Evolutionary conservation across 2,888 invertebrate genomes (phyloP).

Genomic region (Taphrorychus bicolor): DNA sequence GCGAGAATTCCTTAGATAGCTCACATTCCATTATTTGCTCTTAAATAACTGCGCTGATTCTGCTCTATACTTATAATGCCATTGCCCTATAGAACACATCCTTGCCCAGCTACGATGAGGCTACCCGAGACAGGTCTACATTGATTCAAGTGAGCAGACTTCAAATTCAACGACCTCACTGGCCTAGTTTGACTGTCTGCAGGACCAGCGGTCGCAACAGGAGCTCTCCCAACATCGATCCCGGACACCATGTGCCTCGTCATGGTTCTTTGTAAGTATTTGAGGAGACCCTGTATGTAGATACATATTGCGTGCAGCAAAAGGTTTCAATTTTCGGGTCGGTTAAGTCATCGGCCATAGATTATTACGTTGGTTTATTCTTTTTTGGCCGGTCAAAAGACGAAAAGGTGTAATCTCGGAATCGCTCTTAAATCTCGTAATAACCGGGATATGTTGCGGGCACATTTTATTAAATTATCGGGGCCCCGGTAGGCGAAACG

Average conservation of each 20-base stretch:
- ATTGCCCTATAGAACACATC: constrained; percentile 50
- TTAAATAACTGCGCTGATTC: constrained; percentile 17
- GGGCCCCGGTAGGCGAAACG: constrained; percentile 1
- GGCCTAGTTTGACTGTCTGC: constrained; percentile 54
- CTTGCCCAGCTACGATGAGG: constrained; percentile 64
- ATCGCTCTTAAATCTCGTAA: constrained; percentile 17
- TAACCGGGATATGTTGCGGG: constrained; percentile 13
- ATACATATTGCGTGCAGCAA: neutral
- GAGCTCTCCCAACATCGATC: constrained; percentile 54
- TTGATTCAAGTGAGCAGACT: constrained; percentile 45
- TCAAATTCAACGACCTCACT: constrained; percentile 56
- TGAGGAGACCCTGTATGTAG: neutral
- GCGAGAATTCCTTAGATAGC: constrained; percentile 17
- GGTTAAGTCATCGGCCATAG: neutral
- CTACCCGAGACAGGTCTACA: constrained; percentile 53
- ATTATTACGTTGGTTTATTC: neutral
- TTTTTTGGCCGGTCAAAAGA: neutral
- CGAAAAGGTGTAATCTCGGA: constrained; percentile 14
- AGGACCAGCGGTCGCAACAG: constrained; percentile 48
- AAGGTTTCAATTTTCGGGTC: neutral
- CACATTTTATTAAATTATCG: constrained; percentile 13
- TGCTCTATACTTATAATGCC: constrained; percentile 15
- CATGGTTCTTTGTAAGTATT: constrained; percentile 59
- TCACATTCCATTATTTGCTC: constrained; percentile 20
- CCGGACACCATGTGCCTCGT: constrained; percentile 54